Conservation (phyloP, 2,113 vertebrate genomes). For the Perccottus glenii region DNA sequence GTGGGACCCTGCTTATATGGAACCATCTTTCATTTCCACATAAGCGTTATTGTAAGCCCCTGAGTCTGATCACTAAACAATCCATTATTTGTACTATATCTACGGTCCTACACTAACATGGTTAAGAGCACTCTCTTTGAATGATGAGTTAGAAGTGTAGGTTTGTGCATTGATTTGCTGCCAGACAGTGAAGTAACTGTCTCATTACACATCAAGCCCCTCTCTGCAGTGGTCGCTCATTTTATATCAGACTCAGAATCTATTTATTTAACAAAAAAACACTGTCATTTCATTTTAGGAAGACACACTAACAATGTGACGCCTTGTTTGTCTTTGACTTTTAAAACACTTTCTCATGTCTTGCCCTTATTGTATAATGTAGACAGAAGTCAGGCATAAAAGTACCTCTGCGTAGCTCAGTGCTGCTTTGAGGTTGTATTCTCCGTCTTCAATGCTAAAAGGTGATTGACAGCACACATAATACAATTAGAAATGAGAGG, state of each 20-base stretch:
- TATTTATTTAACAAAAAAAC: background rate
- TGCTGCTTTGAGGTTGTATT: conserved; percentile 41
- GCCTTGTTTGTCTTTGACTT: conserved; percentile 1
- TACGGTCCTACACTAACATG: background rate
- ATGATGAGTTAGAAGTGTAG: background rate
- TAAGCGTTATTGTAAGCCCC: background rate
- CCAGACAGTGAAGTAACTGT: background rate
- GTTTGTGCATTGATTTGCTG: conserved; percentile 4
- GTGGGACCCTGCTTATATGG: background rate
- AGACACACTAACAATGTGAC: background rate
- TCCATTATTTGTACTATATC: background rate
- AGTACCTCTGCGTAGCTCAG: conserved; percentile 46
- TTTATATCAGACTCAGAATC: background rate
- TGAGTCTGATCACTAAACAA: background rate
- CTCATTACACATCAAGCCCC: background rate
- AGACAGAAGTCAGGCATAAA: conserved; percentile 44
- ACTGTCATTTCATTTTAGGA: background rate
- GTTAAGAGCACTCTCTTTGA: conserved; percentile 7
- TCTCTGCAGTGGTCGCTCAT: background rate
- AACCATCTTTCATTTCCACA: background rate
- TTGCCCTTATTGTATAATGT: conserved; percentile 19
- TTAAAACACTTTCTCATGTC: conserved; percentile 31
- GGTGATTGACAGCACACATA: conserved; percentile 64
- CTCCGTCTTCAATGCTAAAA: conserved; percentile 42
- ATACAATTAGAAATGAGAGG: conserved; percentile 56